Conservation (phyloP, 2,797 vertebrate species). For the Sebastes matsubarae region DNA sequence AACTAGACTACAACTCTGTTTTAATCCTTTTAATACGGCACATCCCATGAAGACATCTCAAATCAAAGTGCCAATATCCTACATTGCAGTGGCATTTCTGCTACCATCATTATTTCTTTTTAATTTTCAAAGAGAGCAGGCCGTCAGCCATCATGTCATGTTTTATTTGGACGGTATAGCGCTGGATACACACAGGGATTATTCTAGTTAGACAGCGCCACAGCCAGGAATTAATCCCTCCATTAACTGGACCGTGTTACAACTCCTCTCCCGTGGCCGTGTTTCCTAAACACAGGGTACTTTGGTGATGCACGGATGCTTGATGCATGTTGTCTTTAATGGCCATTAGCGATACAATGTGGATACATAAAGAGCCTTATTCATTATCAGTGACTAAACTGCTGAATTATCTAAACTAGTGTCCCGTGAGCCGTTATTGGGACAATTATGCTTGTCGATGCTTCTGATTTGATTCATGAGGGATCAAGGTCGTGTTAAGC, state of each 20-base stretch:
- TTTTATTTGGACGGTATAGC: slow-evolving; percentile 55
- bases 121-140: slow-evolving; percentile 40
- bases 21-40: slow-evolving; percentile 62
- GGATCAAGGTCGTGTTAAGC: slow-evolving; percentile 56
- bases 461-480: slow-evolving; percentile 66
- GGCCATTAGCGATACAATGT: slow-evolving; percentile 55
- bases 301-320: slow-evolving; percentile 57
- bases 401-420: slow-evolving; percentile 58
- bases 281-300: slow-evolving; percentile 63
- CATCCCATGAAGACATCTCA: slow-evolving; percentile 46
- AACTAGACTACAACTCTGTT: slow-evolving; percentile 66
- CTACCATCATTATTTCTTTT: slow-evolving; percentile 25
- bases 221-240: slow-evolving; percentile 70
- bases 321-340: slow-evolving; percentile 69
- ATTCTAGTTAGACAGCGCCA: slow-evolving; percentile 49
- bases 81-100: slow-evolving; percentile 26
- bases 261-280: slow-evolving; percentile 46
- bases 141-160: slow-evolving; percentile 44
- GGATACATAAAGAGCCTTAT: slow-evolving; percentile 51
- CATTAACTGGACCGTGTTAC: slow-evolving; percentile 70
- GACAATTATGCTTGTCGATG: slow-evolving; percentile 59
- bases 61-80: slow-evolving; percentile 46
- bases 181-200: slow-evolving; percentile 62
- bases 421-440: slow-evolving; percentile 46
- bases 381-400: slow-evolving; percentile 48